phyloP scores from a whole-genome alignment of 2,888 invertebrate species.

The Synergus gifuensis region DNA sequence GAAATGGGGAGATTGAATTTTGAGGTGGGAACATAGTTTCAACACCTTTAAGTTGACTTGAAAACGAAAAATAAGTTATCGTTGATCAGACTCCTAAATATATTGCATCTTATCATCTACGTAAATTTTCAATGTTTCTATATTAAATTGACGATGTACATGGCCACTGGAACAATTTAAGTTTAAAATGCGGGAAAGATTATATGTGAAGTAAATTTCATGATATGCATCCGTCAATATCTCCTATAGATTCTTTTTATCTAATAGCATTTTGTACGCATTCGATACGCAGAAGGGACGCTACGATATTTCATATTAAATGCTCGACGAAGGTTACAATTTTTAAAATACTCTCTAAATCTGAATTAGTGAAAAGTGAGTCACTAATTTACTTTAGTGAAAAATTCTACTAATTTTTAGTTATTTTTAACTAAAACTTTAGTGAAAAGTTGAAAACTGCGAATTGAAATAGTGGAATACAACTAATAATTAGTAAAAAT shows the following conservation, averaged over 20 bases:
- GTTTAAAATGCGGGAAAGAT: slow-evolving; percentile 8
- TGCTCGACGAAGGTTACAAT: neutral
- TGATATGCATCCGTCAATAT: slow-evolving; percentile 17
- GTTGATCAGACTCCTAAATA: slow-evolving; percentile 24
- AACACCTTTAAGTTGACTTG: neutral
- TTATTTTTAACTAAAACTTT: too few species aligned
- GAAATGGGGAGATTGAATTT: too few species aligned
- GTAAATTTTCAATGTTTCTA: slow-evolving; percentile 15
- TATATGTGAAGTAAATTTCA: slow-evolving; percentile 15
- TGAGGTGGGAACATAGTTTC: too few species aligned
- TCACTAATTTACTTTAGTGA: too few species aligned
- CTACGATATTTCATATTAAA: neutral
- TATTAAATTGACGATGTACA: slow-evolving; percentile 26
- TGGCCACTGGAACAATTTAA: slow-evolving; percentile 16
- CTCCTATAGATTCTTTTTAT: neutral
- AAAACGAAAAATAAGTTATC: slow-evolving; percentile 19
- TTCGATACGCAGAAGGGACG: slow-evolving; percentile 1
- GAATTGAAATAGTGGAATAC: too few species aligned
- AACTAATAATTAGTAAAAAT: too few species aligned
- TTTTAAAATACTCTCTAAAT: too few species aligned
- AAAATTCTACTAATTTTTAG: too few species aligned
- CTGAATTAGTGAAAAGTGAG: too few species aligned
- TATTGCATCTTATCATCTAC: slow-evolving; percentile 10
- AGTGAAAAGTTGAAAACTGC: too few species aligned
- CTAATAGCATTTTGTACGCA: slow-evolving; percentile 13